Conservation (phyloP, 64 coral and sea anemone genomes). For the Actinia equina region DNA sequence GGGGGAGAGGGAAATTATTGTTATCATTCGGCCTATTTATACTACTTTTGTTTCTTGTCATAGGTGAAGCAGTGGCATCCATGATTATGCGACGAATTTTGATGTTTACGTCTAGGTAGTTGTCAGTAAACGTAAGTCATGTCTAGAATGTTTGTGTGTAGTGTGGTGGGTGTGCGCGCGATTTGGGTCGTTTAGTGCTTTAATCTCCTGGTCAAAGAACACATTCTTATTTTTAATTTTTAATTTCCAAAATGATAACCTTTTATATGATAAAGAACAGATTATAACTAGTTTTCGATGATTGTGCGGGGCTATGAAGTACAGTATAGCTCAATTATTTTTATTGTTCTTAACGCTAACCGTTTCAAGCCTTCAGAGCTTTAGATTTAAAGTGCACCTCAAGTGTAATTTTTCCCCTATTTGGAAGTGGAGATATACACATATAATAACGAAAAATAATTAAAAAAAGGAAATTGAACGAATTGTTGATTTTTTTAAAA, state of each 20-base stretch:
- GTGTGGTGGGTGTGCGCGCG: background rate
- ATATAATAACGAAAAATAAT: too few species aligned
- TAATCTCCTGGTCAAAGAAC: background rate
- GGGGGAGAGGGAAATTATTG: too few species aligned
- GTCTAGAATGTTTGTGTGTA: background rate
- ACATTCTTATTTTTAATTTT: conserved; percentile 4
- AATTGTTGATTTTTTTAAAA: too few species aligned
- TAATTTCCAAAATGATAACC: background rate
- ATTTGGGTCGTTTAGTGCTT: conserved; percentile 3
- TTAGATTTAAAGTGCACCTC: too few species aligned
- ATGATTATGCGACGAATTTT: background rate
- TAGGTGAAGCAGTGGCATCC: background rate
- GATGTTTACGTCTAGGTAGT: background rate
- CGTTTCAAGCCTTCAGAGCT: background rate
- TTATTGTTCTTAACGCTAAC: background rate
- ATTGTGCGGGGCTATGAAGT: background rate
- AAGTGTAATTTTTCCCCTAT: too few species aligned
- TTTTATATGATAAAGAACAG: conserved; percentile 2
- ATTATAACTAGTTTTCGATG: background rate
- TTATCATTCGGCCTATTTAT: background rate
- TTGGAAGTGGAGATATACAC: too few species aligned
- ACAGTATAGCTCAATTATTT: background rate
- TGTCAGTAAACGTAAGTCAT: background rate
- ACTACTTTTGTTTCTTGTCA: background rate
- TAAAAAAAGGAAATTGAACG: too few species aligned